Evolutionary conservation across 1,140 invertebrate species (phyloP).

Genomic region (Anthonomus grandis): DNA sequence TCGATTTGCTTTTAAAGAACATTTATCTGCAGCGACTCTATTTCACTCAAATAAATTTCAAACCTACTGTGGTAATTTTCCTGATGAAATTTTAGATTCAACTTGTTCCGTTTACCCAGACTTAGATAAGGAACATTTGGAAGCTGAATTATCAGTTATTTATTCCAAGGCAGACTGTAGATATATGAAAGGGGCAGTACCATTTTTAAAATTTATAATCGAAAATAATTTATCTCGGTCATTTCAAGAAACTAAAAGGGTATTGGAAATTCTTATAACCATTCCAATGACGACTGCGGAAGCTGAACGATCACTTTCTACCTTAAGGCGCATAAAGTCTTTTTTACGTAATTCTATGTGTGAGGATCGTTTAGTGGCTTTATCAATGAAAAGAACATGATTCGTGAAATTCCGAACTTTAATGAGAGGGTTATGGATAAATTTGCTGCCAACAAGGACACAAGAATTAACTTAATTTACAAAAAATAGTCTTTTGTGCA

Average conservation of each 20-base stretch:
- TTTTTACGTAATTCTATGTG: slow-evolving; percentile 38
- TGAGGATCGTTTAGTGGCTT: slow-evolving; percentile 34
- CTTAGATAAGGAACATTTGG: slow-evolving; percentile 14
- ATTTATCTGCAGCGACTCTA: slow-evolving; percentile 20
- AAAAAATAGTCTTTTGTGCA: too few relatives aligned
- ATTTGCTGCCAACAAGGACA: too few relatives aligned
- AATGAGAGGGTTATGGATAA: slow-evolving; percentile 25
- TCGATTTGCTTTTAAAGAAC: slow-evolving; percentile 25
- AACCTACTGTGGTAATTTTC: slow-evolving; percentile 7
- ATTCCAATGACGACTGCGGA: slow-evolving; percentile 36
- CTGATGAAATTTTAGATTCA: not conserved
- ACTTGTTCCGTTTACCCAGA: slow-evolving; percentile 7
- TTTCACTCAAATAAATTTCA: slow-evolving; percentile 23
- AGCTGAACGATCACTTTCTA: slow-evolving; percentile 40
- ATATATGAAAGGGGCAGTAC: slow-evolving; percentile 9
- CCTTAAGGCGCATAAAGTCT: slow-evolving; percentile 43
- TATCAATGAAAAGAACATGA: slow-evolving; percentile 34
- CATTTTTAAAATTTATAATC: slow-evolving; percentile 25
- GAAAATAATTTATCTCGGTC: slow-evolving; percentile 28
- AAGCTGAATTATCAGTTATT: slow-evolving; percentile 18
- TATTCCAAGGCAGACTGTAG: slow-evolving; percentile 26
- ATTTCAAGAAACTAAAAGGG: slow-evolving; percentile 28
- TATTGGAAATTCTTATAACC: slow-evolving; percentile 32
- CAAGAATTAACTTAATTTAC: too few relatives aligned
- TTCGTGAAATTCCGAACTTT: slow-evolving; percentile 9